Conservation (phyloP, 2,888 invertebrate genomes). For the Microplitis manilae region DNA sequence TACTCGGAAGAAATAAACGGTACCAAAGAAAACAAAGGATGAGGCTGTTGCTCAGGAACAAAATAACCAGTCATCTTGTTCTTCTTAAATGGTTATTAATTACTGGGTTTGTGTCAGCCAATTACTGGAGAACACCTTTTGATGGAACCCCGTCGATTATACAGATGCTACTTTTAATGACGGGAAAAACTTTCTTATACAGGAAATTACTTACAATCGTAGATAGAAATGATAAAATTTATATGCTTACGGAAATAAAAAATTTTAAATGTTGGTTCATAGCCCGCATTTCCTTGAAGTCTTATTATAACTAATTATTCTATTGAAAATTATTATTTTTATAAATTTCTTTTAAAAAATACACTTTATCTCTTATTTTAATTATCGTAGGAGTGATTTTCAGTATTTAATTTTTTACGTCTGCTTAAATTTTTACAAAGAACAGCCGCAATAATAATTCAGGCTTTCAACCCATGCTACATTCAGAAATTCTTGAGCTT, state of each 20-base stretch:
- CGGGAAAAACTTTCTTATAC: constrained; percentile 36
- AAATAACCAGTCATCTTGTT: constrained; percentile 25
- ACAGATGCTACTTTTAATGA: constrained; percentile 36
- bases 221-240: constrained; percentile 32
- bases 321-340: too few relatives aligned
- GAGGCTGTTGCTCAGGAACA: background rate
- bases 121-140: constrained; percentile 34
- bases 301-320: too few relatives aligned
- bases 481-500: too few relatives aligned
- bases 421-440: too few relatives aligned
- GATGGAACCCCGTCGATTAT: constrained; percentile 13
- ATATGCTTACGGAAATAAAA: background rate
- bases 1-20: background rate
- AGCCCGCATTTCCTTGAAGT: background rate
- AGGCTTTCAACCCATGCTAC: too few relatives aligned
- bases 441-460: too few relatives aligned
- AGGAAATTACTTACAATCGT: constrained; percentile 34
- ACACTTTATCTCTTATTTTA: too few relatives aligned
- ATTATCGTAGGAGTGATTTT: too few relatives aligned
- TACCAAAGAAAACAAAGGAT: background rate
- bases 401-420: too few relatives aligned
- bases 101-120: constrained; percentile 25
- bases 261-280: background rate
- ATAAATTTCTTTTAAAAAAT: too few relatives aligned
- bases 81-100: constrained; percentile 35